Evolutionary conservation across 2,113 vertebrate genomes (phyloP).

Genomic region (Rissa tridactyla): DNA sequence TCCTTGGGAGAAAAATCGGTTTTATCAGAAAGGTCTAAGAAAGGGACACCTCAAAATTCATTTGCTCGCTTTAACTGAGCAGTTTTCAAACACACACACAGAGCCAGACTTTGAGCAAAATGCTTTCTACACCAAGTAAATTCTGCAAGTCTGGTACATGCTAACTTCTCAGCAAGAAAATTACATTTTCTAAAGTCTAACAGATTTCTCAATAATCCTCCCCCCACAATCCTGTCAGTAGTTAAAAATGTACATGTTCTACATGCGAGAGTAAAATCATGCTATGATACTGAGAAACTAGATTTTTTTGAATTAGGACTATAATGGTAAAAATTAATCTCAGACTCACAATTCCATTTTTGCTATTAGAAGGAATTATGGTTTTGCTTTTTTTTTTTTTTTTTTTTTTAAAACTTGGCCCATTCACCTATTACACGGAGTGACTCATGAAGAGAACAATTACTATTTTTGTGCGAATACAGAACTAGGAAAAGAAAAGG

Average conservation of each 20-base stretch:
- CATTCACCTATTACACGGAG: not conserved
- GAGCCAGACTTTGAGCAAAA: not conserved
- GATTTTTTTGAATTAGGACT: not conserved
- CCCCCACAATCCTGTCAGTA: not conserved
- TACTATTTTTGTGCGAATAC: not conserved
- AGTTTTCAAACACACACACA: not conserved
- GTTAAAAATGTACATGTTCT: not conserved
- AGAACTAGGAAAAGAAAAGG: not conserved
- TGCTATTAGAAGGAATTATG: not conserved
- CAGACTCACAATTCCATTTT: not conserved
- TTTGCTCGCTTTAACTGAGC: not conserved
- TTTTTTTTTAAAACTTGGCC: not conserved
- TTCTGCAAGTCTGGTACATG: not conserved
- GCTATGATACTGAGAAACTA: not conserved
- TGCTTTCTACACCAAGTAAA: not conserved
- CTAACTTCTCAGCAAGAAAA: not conserved
- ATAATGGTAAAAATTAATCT: not conserved
- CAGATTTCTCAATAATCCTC: not conserved
- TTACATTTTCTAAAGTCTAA: not conserved
- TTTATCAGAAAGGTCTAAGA: not conserved
- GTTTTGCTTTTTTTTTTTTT: no score
- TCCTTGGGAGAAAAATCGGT: not conserved
- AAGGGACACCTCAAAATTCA: not conserved
- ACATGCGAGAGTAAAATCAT: not conserved
- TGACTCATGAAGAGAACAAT: not conserved